These are phyloP conservation scores for Timema podura DNA, from an alignment of 2,888 invertebrate genomes.

Conservation along the genomic window DNA sequence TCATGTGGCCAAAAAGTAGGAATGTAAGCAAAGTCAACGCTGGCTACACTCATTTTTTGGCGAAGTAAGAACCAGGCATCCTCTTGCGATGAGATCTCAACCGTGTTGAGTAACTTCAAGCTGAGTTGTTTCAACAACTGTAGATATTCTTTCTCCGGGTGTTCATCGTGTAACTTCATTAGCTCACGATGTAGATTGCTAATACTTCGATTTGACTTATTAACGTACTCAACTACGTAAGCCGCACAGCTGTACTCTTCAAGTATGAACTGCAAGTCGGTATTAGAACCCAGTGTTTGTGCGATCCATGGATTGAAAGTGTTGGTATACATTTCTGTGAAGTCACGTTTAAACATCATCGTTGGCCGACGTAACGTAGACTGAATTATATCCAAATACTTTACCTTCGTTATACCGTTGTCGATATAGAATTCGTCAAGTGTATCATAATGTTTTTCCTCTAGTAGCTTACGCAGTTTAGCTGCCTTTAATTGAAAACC, in stretches of 20 bases:
- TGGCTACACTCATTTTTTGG: conserved; percentile 43
- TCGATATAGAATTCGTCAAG: not conserved
- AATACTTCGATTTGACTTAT: conserved; percentile 41
- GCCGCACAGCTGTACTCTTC: conserved; percentile 45
- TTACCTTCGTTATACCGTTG: not conserved
- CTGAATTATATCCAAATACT: conserved; percentile 35
- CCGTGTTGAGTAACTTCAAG: conserved; percentile 39
- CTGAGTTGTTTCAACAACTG: conserved; percentile 38
- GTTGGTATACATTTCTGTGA: conserved; percentile 43
- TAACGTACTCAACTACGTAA: conserved; percentile 43
- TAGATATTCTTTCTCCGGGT: conserved; percentile 41
- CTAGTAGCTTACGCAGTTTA: conserved; percentile 7
- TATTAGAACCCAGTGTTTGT: conserved; percentile 40
- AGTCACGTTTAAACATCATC: conserved; percentile 39
- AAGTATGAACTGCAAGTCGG: conserved; percentile 42
- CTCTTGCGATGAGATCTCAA: conserved; percentile 44
- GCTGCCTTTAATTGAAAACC: conserved; percentile 3
- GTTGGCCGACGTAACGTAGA: conserved; percentile 39
- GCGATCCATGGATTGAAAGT: conserved; percentile 43
- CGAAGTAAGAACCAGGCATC: conserved; percentile 46
- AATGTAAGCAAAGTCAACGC: conserved; percentile 36
- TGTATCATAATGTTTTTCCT: conserved; percentile 3
- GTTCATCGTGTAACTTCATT: conserved; percentile 32
- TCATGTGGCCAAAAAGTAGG: conserved; percentile 41
- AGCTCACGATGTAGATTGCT: conserved; percentile 41